Conservation (phyloP, 2,113 vertebrate genomes). For the Petrocephalus zakoni region DNA sequence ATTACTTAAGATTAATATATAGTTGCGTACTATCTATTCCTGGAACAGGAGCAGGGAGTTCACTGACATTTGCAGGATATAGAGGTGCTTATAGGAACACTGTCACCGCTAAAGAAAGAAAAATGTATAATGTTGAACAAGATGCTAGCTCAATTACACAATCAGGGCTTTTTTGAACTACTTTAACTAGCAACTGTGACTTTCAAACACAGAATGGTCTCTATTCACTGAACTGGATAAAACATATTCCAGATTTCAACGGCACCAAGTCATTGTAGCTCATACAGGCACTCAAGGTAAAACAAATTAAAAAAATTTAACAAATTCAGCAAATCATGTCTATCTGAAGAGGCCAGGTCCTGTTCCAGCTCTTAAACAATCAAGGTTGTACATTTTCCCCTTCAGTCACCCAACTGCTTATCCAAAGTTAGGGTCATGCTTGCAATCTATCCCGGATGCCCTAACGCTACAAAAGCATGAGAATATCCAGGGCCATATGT, state of each 20-base stretch:
- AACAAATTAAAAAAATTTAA: neutral
- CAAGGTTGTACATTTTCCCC: neutral
- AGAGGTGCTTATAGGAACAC: neutral
- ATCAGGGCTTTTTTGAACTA: neutral
- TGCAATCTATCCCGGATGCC: neutral
- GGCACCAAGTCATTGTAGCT: neutral
- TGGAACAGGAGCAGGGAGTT: neutral
- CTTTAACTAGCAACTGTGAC: neutral
- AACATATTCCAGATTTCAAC: neutral
- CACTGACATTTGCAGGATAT: neutral
- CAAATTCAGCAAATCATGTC: neutral
- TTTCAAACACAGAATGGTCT: neutral
- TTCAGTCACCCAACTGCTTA: neutral
- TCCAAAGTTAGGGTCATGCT: neutral
- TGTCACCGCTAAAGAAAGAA: neutral
- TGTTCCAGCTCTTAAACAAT: neutral
- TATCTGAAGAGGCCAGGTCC: neutral
- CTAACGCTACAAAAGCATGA: neutral
- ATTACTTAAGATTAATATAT: neutral
- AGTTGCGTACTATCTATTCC: neutral
- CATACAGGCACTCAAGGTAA: neutral
- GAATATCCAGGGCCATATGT: neutral
- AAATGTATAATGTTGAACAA: neutral
- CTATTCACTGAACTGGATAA: neutral
- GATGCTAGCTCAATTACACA: neutral